Evolutionary conservation across 2,797 vertebrate species (phyloP).

Genomic region (Paguma larvata): DNA sequence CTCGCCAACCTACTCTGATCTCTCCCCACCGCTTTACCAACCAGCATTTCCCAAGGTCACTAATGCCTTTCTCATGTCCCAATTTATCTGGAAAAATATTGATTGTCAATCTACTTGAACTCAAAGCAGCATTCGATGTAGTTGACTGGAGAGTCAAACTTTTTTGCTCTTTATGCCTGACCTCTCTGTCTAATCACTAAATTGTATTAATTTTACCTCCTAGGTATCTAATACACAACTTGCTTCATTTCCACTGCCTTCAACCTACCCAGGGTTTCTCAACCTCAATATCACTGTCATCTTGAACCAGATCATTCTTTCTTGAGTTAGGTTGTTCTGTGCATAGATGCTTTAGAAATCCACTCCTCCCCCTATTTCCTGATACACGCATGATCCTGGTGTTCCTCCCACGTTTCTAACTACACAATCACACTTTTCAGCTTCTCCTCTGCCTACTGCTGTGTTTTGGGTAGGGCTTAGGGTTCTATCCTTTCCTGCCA

Average conservation of each 20-base stretch:
- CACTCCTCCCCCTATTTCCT: not conserved
- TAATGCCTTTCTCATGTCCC: not conserved
- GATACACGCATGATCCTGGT: not conserved
- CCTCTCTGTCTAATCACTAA: not conserved
- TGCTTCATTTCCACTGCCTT: not conserved
- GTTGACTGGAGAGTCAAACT: not conserved
- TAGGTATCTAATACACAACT: not conserved
- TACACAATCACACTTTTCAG: not conserved
- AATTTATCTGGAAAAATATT: not conserved
- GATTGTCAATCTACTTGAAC: not conserved
- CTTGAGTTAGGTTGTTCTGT: not conserved
- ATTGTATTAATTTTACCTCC: not conserved
- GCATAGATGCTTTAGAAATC: not conserved
- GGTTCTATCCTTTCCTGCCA: not conserved
- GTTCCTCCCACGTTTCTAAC: not conserved
- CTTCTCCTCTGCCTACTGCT: not conserved
- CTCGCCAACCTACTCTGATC: not conserved
- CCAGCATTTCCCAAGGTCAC: not conserved
- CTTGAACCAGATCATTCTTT: not conserved
- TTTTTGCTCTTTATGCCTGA: not conserved
- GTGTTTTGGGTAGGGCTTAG: not conserved
- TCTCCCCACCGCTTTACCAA: not conserved
- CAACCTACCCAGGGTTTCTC: not conserved
- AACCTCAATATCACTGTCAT: not conserved
- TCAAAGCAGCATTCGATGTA: not conserved